Evolutionary conservation across 2,797 vertebrate species (phyloP), one percentile per base, ranked within the genome.

Genomic region (Pangasius sanitwongsei): DNA sequence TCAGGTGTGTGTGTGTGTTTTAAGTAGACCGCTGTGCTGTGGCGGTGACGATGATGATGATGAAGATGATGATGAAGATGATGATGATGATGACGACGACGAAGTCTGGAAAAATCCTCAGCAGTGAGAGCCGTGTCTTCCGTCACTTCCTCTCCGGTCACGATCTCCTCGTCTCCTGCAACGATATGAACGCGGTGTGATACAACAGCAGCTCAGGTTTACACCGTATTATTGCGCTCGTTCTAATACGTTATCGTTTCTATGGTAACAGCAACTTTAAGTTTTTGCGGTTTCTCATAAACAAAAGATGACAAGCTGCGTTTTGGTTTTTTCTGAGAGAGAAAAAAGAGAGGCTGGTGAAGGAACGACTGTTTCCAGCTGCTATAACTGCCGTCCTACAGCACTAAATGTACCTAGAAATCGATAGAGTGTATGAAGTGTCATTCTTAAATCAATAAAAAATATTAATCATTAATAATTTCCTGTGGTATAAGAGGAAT

Each of bases 121-220:
- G 77, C 70, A 31, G 28, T 37, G 20, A 92, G 86, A 77, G 87
- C 63, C 0, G 90, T 89, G 28, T 92, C 91, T 65, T 92, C 91
- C 1, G 91, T 92, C 37, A 92, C 91, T 63, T 92, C 91, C 57
- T 91, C 90, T 86, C 91, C 91, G 1, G 91, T 91, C 59, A 91
- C 90, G 6, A 91, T 80, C 50, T 91, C 90, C 6, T 92, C 90
- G 37, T 92, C 91, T 88, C 82, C 91, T 92, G 86, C 31, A 89
- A 89, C 4, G n/a, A 85, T 4, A 69, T 6, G n/a, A 85, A 34
- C 44, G 23, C 16, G 6, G 8, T 20, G 41, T 84, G 82, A 83
- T 59, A 12, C 2, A 41, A 59, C 15, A 34, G n/a, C 11, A 20
- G 55, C 6, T 80, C 55, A 48, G 16, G 31, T 67, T n/a, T 41